Evolutionary conservation across 2,113 vertebrate species (phyloP).

Genomic region (Baryphthengus martii): DNA sequence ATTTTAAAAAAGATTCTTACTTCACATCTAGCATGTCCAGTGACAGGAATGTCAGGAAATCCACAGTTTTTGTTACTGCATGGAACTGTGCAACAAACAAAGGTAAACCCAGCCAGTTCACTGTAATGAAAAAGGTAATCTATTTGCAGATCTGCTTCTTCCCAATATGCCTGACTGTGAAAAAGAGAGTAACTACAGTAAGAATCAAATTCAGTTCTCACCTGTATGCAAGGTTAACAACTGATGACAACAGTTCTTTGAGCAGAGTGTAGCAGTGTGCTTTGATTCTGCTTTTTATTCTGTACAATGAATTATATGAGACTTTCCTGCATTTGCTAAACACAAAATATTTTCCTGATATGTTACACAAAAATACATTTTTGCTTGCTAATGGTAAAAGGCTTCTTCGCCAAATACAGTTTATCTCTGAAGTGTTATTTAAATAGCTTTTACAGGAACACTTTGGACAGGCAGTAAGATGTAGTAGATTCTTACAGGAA

Average conservation of each 20-base stretch:
- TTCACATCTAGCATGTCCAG: background rate
- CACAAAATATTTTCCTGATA: background rate
- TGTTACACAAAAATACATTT: background rate
- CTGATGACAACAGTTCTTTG: background rate
- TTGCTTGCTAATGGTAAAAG: background rate
- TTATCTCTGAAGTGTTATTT: background rate
- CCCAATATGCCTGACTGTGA: background rate
- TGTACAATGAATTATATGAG: background rate
- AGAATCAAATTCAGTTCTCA: background rate
- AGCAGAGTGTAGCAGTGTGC: background rate
- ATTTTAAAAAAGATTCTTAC: background rate
- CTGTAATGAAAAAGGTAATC: background rate
- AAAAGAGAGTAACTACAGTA: background rate
- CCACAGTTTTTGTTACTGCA: background rate
- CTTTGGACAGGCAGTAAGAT: background rate
- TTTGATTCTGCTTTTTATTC: background rate
- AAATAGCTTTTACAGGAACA: background rate
- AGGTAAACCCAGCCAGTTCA: background rate
- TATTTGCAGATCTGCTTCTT: background rate
- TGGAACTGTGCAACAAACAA: background rate
- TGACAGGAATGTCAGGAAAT: background rate
- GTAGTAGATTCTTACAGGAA: background rate
- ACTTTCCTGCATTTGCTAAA: background rate
- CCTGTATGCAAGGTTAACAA: background rate
- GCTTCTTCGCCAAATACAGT: background rate